Conservation (phyloP, 2,888 invertebrate species). For the Seira musarum region DNA sequence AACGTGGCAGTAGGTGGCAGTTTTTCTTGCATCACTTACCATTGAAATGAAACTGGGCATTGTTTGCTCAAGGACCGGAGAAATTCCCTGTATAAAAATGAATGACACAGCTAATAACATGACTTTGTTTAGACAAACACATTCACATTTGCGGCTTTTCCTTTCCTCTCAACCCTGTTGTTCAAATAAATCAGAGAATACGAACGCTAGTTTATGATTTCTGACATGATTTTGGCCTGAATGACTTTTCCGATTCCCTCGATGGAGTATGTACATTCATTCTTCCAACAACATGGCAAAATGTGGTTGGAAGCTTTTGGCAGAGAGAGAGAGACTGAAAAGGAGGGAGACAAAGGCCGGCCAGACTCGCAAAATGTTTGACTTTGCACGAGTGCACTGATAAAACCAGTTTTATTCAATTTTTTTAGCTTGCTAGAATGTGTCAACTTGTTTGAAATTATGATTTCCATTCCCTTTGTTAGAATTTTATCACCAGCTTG, state of each 20-base stretch:
- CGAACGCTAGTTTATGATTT: conserved; percentile 15
- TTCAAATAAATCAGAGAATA: not conserved
- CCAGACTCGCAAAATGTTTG: no score
- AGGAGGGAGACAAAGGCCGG: no score
- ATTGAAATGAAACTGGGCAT: no score
- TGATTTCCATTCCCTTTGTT: conserved; percentile 23
- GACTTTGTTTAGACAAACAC: conserved; percentile 3
- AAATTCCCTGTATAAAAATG: no score
- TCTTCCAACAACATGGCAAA: no score
- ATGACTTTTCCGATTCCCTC: not conserved
- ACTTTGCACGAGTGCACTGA: no score
- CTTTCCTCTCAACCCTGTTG: not conserved
- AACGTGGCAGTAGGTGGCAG: no score
- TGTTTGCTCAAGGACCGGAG: no score
- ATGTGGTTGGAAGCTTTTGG: no score
- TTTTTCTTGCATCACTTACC: no score
- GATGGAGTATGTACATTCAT: not conserved
- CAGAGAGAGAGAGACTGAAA: not conserved
- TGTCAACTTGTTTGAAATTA: conserved; percentile 22
- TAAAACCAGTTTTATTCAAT: no score
- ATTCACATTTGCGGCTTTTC: conserved; percentile 27
- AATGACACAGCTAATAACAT: not conserved
- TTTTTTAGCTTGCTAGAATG: not conserved
- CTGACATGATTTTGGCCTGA: conserved; percentile 27
- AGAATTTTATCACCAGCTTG: not conserved